Conservation (phyloP, 2,888 invertebrate genomes). For the Agrochola lychnidis region DNA sequence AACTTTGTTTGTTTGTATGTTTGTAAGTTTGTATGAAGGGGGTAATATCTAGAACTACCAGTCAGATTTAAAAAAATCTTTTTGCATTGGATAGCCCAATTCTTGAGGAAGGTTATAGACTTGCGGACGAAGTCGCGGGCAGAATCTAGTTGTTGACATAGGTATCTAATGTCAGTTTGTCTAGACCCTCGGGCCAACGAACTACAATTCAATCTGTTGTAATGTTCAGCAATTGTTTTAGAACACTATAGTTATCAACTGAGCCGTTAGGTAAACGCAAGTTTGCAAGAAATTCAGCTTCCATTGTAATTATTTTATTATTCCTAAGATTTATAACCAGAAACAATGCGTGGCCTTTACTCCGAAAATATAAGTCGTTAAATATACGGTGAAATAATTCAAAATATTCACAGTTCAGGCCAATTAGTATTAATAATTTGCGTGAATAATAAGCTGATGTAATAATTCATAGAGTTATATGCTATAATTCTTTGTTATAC, state of each 20-base stretch:
- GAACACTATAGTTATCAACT: background rate
- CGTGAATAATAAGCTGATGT: constrained; percentile 2
- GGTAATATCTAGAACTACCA: too few species aligned
- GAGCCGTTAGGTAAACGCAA: background rate
- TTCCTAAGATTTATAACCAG: constrained; percentile 44
- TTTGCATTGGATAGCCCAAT: too few species aligned
- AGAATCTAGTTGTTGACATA: too few species aligned
- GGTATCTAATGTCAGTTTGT: too few species aligned
- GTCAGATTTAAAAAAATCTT: too few species aligned
- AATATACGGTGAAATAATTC: constrained; percentile 36
- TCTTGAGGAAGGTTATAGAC: too few species aligned
- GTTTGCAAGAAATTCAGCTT: constrained; percentile 22
- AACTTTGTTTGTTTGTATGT: too few species aligned
- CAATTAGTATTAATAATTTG: constrained; percentile 43
- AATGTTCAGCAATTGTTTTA: background rate
- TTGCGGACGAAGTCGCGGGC: too few species aligned
- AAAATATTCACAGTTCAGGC: constrained; percentile 36
- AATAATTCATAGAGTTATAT: constrained; percentile 17
- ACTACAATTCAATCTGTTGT: too few species aligned
- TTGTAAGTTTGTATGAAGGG: too few species aligned
- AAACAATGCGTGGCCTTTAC: constrained; percentile 33
- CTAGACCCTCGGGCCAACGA: too few species aligned
- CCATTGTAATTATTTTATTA: constrained; percentile 46
- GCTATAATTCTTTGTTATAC: constrained; percentile 5
- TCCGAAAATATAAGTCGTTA: constrained; percentile 54